Conservation (phyloP, 1,140 invertebrate species). For the Sipha flava region DNA sequence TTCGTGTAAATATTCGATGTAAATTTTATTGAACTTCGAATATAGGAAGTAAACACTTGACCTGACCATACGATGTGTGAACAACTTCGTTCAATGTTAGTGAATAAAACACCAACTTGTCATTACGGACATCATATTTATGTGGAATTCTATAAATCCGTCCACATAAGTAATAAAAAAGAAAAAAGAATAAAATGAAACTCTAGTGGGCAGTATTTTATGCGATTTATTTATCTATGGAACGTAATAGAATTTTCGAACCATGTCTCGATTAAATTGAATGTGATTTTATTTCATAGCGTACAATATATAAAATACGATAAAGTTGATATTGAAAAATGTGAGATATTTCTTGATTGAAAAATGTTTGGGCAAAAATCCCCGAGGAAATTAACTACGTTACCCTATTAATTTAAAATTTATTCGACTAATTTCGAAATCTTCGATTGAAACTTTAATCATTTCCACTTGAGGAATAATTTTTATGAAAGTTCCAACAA, state of each 20-base stretch:
- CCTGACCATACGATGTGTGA: too few relatives aligned
- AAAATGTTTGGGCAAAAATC: background rate
- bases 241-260: background rate
- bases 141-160: background rate
- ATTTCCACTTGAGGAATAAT: background rate
- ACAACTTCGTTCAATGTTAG: too few relatives aligned
- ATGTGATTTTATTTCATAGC: background rate
- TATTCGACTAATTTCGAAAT: background rate
- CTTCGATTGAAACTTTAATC: background rate
- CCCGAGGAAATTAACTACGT: background rate
- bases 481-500: background rate
- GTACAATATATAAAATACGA: background rate
- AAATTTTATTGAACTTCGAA: too few relatives aligned
- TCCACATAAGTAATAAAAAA: background rate
- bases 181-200: background rate
- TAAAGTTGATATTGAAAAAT: background rate
- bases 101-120: background rate
- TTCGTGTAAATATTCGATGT: too few relatives aligned
- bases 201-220: background rate
- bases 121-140: background rate
- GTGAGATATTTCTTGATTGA: background rate
- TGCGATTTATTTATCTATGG: background rate
- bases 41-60: too few relatives aligned
- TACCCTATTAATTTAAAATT: background rate
- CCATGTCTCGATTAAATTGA: background rate